Percentiles rank a stretch among this genome's conserved stretches.
phyloP scores from a whole-genome alignment of 2,888 invertebrate genomes.

The Rhogogaster chlorosoma region DNA sequence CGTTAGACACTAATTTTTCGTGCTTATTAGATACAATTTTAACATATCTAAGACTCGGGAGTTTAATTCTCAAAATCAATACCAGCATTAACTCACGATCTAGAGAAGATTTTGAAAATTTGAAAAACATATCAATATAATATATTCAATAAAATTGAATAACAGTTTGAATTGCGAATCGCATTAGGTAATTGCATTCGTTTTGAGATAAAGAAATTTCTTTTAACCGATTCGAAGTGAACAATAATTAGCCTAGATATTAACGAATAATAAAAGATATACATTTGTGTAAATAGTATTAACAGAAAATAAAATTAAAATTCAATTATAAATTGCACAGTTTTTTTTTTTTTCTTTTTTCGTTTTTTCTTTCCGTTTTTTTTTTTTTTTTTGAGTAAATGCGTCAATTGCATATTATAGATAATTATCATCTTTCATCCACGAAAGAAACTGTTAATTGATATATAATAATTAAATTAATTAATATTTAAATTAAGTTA shows the following conservation, averaged over 20 bases:
- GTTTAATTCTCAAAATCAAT: constrained; percentile 15
- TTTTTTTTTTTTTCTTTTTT: constrained; percentile 44
- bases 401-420: constrained; percentile 35
- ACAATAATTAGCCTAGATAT: neutral
- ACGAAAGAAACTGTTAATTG: constrained; percentile 14
- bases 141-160: neutral
- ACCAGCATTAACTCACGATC: neutral
- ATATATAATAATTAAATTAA: constrained; percentile 15
- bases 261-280: constrained; percentile 32
- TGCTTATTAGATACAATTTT: constrained; percentile 27
- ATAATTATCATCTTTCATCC: neutral
- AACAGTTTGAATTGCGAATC: neutral
- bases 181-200: neutral
- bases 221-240: neutral
- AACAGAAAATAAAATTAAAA: constrained; percentile 46
- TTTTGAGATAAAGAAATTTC: neutral
- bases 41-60: constrained; percentile 28
- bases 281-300: constrained; percentile 38
- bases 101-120: neutral
- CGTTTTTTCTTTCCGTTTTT: neutral
- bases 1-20: constrained; percentile 19
- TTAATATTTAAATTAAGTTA: constrained; percentile 51
- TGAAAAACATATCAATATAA: neutral
- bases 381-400: constrained; percentile 52
- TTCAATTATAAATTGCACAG: constrained; percentile 26